Conservation (phyloP, 2,113 vertebrate species). For the Mesoclemmys tuberculata region DNA sequence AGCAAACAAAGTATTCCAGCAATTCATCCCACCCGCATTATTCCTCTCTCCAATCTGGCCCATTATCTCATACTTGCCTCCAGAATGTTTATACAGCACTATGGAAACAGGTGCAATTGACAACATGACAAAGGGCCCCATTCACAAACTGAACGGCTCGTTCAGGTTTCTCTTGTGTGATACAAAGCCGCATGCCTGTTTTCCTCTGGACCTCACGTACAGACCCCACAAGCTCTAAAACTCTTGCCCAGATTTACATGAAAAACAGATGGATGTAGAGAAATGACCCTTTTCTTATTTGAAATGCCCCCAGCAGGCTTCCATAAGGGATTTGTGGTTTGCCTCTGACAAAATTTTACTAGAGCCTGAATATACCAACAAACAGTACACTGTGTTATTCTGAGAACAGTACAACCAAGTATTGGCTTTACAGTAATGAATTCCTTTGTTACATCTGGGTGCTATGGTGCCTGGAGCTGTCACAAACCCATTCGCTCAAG, state of each 20-base stretch:
- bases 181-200: not conserved
- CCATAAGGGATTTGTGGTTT: not conserved
- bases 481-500: constrained; percentile 36
- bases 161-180: not conserved
- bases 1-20: not conserved
- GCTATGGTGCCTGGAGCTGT: not conserved
- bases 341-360: not conserved
- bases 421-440: not conserved
- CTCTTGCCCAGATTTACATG: not conserved
- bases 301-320: not conserved
- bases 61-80: not conserved
- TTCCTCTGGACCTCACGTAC: not conserved
- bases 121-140: not conserved
- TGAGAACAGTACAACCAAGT: not conserved
- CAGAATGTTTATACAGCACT: rapidly evolving
- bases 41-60: not conserved
- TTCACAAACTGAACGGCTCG: not conserved
- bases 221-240: not conserved
- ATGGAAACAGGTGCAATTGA: not conserved
- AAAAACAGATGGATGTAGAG: not conserved
- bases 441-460: not conserved
- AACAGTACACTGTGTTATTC: not conserved
- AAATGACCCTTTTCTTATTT: not conserved
- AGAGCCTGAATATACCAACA: not conserved
- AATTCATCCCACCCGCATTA: not conserved